Evolutionary conservation across 2,113 vertebrate species (phyloP), one percentile per base, ranked within the genome.

Genomic region (Micronycteris hirsuta): DNA sequence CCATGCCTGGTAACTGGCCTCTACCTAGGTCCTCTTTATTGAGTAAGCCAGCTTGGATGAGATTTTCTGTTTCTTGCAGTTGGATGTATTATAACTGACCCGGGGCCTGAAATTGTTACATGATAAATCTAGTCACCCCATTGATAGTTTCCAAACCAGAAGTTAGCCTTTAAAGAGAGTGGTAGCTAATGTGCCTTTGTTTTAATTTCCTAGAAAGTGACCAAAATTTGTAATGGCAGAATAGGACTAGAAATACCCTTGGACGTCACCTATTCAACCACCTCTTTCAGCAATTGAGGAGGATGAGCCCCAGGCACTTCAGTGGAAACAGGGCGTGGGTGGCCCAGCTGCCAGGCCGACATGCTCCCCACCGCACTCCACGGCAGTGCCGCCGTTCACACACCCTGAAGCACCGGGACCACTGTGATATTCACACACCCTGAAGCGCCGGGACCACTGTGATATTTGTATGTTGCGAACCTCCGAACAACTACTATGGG

Each of bases 351-450:
- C 41, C 24, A 71, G 13, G 5, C 1, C 7, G 38, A 33, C 2
- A 0, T 52, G n/a, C 31, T 58, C 28, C 19, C 3, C 24, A 6
- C 22, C 16, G 4, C 0, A 0, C 20, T 33, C 47, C 8, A 38
- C 15, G 5, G 19, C 4, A 1, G 2, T 6, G 9, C 4, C 4
- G 20, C 8, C 43, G 33, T 47, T 80, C 31, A 28, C 19, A 38
- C 3, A 19, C 28, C 24, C 65, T 12, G n/a, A 71, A 65, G 45
- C 43, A 9, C 4, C 19, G n/a, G 7, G 8, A 54, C 38, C 38
- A 4, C 26, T 1, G 0, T 58, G 63, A 33, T 33, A 26, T 28
- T 63, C n/a, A n/a, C n/a, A n/a, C n/a, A n/a, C n/a, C n/a, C n/a
- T n/a, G n/a, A n/a, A n/a, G 45, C 43, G 7, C 4, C 17, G n/a